Conservation (phyloP, 2,113 vertebrate species). For the Rhabdomys dilectus region DNA sequence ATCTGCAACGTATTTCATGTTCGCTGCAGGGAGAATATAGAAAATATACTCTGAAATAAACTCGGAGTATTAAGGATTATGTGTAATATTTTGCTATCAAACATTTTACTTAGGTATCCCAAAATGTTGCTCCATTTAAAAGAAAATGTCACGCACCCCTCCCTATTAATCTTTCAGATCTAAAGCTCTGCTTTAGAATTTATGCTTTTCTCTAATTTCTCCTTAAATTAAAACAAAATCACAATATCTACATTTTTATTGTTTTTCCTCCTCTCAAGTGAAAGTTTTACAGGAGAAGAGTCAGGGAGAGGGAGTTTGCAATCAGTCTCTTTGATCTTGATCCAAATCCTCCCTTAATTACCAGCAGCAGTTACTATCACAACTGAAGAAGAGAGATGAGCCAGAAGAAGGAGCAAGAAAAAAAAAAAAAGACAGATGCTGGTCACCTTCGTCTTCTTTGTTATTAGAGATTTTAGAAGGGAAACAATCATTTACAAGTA, state of each 20-base stretch:
- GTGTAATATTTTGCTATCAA: conserved; percentile 24
- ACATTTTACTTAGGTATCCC: not conserved
- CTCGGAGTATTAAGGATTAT: not conserved
- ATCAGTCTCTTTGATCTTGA: conserved; percentile 59
- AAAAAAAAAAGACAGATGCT: not conserved
- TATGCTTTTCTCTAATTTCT: conserved; percentile 1
- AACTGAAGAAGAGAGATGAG: conserved; percentile 58
- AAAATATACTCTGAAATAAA: conserved; percentile 38
- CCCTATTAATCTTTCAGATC: not conserved
- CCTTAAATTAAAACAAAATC: not conserved
- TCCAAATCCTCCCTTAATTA: conserved; percentile 52
- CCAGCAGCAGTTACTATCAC: conserved; percentile 55
- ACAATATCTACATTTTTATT: not conserved
- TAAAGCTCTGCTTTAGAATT: not conserved
- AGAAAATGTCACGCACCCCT: not conserved
- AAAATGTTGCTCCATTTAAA: conserved; percentile 6
- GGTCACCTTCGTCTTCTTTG: not conserved
- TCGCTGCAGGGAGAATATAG: not conserved
- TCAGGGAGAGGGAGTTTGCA: conserved; percentile 68
- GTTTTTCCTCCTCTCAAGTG: not conserved
- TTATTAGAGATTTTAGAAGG: not conserved
- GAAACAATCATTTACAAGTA: conserved; percentile 38
- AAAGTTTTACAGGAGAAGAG: conserved; percentile 64
- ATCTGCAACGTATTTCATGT: not conserved
- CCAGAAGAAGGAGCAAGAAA: not conserved